phyloP scores from a whole-genome alignment of 1,140 invertebrate species.

The Drosophila suzukii region DNA sequence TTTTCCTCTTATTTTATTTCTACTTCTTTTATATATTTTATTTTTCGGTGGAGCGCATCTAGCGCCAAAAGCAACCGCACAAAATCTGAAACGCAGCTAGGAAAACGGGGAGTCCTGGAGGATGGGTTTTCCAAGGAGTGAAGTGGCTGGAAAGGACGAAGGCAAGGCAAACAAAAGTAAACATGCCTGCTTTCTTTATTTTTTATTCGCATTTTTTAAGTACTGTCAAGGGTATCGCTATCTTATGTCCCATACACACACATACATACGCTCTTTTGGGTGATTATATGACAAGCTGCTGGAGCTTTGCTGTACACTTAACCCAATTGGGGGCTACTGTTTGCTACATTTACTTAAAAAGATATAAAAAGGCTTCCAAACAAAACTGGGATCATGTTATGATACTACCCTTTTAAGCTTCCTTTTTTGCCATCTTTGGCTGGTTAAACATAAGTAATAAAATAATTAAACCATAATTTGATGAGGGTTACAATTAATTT shows the following conservation, averaged over 20 bases:
- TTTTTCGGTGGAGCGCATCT: slow-evolving; percentile 32
- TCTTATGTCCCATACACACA: slow-evolving; percentile 59
- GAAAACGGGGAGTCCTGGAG: slow-evolving; percentile 25
- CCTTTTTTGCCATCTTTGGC: too few relatives aligned
- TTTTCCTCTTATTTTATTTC: background rate
- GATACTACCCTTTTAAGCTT: too few relatives aligned
- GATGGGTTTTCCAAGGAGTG: slow-evolving; percentile 8
- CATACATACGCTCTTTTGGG: slow-evolving; percentile 17
- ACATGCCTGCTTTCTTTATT: slow-evolving; percentile 51
- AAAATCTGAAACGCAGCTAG: slow-evolving; percentile 59
- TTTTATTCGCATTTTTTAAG: slow-evolving; percentile 67
- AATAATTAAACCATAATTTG: too few relatives aligned
- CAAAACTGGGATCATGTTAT: too few relatives aligned
- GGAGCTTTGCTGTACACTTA: slow-evolving; percentile 25
- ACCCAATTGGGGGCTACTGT: background rate
- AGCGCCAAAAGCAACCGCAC: slow-evolving; percentile 31
- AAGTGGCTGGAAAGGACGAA: slow-evolving; percentile 10
- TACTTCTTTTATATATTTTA: slow-evolving; percentile 6
- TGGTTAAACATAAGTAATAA: too few relatives aligned
- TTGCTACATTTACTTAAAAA: background rate
- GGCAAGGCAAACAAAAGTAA: slow-evolving; percentile 68
- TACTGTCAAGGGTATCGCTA: slow-evolving; percentile 82
- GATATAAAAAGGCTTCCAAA: too few relatives aligned
- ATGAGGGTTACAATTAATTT: too few relatives aligned
- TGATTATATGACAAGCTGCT: slow-evolving; percentile 72